Percentiles rank a stretch among this genome's conserved stretches.
These are phyloP conservation scores for Brachyptera putata DNA, from an alignment of 2,888 invertebrate genomes.

Conservation along the genomic window DNA sequence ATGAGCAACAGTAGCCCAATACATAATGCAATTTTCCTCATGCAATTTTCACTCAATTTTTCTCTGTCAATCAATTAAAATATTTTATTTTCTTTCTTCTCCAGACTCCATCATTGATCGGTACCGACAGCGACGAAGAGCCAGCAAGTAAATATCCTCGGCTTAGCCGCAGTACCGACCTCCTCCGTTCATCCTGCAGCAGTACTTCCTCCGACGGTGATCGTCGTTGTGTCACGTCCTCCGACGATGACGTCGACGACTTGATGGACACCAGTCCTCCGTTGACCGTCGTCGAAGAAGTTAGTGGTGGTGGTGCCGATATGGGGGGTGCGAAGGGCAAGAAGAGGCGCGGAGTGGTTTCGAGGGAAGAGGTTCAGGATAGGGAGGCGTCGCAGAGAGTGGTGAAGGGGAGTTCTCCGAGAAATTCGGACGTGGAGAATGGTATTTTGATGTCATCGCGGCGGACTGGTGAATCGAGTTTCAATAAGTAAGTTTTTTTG, in stretches of 20 bases:
- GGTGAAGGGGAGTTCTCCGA: neutral
- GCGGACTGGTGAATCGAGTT: constrained; percentile 39
- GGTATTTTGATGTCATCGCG: constrained; percentile 36
- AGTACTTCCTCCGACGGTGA: neutral
- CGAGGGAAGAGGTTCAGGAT: neutral
- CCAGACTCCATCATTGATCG: constrained; percentile 55
- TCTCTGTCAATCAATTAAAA: too few relatives aligned
- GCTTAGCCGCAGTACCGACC: constrained; percentile 42
- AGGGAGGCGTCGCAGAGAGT: neutral
- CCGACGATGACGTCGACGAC: constrained; percentile 42
- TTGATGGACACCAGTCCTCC: constrained; percentile 40
- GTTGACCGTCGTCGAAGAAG: neutral
- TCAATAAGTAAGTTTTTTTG: constrained; percentile 41
- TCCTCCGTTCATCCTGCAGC: neutral
- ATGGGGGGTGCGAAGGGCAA: neutral
- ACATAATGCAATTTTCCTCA: too few relatives aligned
- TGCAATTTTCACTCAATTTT: too few relatives aligned
- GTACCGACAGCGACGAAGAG: constrained; percentile 66
- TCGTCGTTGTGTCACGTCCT: neutral
- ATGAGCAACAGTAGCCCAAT: too few relatives aligned
- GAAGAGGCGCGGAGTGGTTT: neutral
- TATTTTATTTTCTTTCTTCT: constrained; percentile 38
- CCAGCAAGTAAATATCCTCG: constrained; percentile 72
- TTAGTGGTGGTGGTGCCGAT: constrained; percentile 39
- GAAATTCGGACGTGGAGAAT: neutral